Conservation (phyloP, 2,797 vertebrate species). For the Phylloscopus collybita region DNA sequence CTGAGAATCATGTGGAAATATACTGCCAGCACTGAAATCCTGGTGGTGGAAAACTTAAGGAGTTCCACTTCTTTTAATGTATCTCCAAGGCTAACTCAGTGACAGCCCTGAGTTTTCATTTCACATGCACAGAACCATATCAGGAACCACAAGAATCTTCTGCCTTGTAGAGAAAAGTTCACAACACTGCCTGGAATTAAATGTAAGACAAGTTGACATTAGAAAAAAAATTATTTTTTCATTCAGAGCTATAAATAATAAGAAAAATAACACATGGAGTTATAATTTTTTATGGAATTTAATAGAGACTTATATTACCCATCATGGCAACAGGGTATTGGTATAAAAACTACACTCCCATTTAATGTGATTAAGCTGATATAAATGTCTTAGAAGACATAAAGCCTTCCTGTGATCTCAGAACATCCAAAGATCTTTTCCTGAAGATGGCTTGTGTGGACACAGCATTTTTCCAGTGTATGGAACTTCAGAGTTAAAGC, state of each 20-base stretch:
- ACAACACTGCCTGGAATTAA: neutral
- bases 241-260: neutral
- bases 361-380: neutral
- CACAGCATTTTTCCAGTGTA: neutral
- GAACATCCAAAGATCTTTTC: neutral
- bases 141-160: neutral
- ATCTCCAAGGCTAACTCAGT: neutral
- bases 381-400: neutral
- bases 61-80: neutral
- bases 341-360: neutral
- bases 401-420: neutral
- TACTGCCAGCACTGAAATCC: neutral
- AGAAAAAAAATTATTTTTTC: neutral
- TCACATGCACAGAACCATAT: neutral
- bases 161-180: neutral
- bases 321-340: neutral
- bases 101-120: neutral
- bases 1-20: neutral
- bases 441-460: neutral
- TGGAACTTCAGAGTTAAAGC: neutral
- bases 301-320: accelerated
- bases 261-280: neutral
- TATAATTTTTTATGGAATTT: neutral
- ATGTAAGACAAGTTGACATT: neutral
- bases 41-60: neutral